Evolutionary conservation across 2,113 vertebrate genomes (phyloP), one percentile per base, ranked within the genome.

Genomic region (Polypterus bichir): DNA sequence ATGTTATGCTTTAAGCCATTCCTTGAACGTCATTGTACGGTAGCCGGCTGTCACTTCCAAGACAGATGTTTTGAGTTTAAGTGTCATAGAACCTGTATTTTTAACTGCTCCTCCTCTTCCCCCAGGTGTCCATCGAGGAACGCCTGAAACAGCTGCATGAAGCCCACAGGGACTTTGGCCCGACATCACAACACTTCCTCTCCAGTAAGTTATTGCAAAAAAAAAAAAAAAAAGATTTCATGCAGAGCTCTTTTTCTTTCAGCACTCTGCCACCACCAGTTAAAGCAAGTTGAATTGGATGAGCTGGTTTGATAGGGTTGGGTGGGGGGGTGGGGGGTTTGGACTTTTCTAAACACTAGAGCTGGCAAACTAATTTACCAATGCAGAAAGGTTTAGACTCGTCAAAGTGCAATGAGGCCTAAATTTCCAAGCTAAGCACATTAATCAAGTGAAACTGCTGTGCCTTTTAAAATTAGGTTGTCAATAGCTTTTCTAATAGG

Each of bases 101-200:
- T 57, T 57, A 57, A 57, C 56, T 48, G 74, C 62, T 63, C 5
- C 64, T 9, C 74, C 51, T 76, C 65, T 64, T 60, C 77, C 66
- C 47, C 66, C 78, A 98, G 96, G 81, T 95, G 64, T 90, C 90
- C 0, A 77, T 96, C 70, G 87, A 88, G 64, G 92, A 96, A 52
- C 90, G 93, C 65, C 81, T 97, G 71, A 89, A 88, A 73, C 92
- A 96, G 74, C 82, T 98, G 77, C 91, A 90, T 0, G 93, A 97
- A 65, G 91, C 92, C 76, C 90, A 96, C 64, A 84, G 83, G 65
- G 93, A 98, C 74, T 94, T 94, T 73, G 89, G 86, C 60, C 89
- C 89, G 2, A 82, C 84, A 47, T 90, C 90, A 61, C 90, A 91
- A 74, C 84, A 86, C 70, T 88, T 91, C 69, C 81, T 92, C 70